Percentiles rank a stretch among this genome's conserved stretches.
Conservation (phyloP, 2,113 vertebrate genomes). For the Herpetotheres cachinnans region DNA sequence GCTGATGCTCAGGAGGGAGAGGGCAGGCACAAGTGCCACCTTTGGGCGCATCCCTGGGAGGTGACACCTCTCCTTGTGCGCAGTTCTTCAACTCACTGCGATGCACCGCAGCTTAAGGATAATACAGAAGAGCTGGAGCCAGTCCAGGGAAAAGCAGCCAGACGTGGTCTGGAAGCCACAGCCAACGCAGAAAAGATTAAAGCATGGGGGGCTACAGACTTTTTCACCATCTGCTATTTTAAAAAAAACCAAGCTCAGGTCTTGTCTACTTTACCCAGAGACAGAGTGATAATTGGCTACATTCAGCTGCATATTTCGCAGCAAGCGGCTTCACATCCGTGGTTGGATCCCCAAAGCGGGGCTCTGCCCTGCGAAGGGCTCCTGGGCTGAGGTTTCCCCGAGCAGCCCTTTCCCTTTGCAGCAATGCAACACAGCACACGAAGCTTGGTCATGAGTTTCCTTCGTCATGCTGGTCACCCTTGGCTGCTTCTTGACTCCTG, state of each 20-base stretch:
- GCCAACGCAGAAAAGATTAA: neutral
- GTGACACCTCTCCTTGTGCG: neutral
- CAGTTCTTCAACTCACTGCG: neutral
- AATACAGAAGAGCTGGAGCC: neutral
- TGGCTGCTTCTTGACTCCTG: neutral
- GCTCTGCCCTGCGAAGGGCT: neutral
- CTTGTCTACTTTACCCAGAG: slow-evolving; percentile 48
- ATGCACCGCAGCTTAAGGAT: neutral
- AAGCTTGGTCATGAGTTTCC: neutral
- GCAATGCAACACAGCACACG: neutral
- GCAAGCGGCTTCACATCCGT: neutral
- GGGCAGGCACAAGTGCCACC: neutral
- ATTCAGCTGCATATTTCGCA: neutral
- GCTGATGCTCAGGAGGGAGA: neutral
- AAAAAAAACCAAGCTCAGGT: neutral
- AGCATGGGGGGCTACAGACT: slow-evolving; percentile 5
- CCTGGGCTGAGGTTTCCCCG: neutral
- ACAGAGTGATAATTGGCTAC: slow-evolving; percentile 30
- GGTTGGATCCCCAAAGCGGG: neutral
- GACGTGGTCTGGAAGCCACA: neutral
- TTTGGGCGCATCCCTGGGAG: neutral
- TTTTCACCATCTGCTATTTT: slow-evolving; percentile 13
- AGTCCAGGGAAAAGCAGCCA: slow-evolving; percentile 27
- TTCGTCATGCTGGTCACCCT: fast-evolving
- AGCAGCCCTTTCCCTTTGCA: neutral